Base-by-base conservation (phyloP, 2,797 vertebrate species). In the Pelobates cultripes region DNA sequence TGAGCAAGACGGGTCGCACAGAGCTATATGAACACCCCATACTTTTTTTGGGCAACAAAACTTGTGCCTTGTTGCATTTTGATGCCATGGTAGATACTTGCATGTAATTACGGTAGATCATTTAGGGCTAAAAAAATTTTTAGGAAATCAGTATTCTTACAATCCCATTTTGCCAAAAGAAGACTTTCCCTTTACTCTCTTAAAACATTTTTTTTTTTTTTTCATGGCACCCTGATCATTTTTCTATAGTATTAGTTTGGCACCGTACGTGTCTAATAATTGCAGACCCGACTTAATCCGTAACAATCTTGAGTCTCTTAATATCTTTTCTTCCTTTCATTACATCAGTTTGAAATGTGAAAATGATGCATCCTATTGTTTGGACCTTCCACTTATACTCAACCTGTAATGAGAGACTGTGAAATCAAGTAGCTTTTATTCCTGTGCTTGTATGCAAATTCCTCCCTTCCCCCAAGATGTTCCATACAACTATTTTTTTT, bases 371-470 rank as follows among this genome's bases (percentile, higher is more conserved):
- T 45, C n/a, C 7, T 69, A 5, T 17, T 43, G 14, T 55, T 12
- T 7, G 14, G 5, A 47, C 3, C 44, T 7, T 9, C 86, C 91
- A 43, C 85, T 85, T 78, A 88, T 89, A 81, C 90, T 86, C 87
- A 91, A 88, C 80, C 89, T 91, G 82, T 90, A 87, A 85, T 85
- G 90, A 91, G 88, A 92, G 91, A 93, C 94, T 94, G 94, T 94
- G 94, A 94, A 94, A 85, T 90, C 82, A 87, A 87, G 86, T 81
- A 90, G 45, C 9, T 91, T 90, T 92, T 70, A 77, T 76, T 66
- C 76, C 85, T 75, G 90, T 89, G 90, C 3, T 89, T 83, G 77
- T 64, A 13, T 82, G 85, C 89, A 53, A 89, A 86, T 80, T 66
- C 45, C 45, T 1, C 45, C 45, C 45, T 10, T 10, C 45, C 45